These are phyloP conservation scores for Melangyna quadrimaculata DNA, from an alignment of 2,888 invertebrate species.

Conservation along the genomic window DNA sequence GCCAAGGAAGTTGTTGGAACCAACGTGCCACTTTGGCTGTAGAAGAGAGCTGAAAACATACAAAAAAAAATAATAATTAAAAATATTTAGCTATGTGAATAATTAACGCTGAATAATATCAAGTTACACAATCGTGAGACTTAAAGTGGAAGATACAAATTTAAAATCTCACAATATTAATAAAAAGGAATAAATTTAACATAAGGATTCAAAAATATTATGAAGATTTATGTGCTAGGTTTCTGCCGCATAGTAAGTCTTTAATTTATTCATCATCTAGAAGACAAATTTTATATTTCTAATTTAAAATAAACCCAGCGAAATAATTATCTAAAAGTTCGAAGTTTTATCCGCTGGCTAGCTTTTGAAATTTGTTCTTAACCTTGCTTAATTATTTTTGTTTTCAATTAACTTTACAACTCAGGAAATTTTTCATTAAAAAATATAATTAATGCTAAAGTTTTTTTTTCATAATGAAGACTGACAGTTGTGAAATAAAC, in stretches of 20 bases:
- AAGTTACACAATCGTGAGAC: background rate
- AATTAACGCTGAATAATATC: slow-evolving; percentile 48
- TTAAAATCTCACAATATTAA: background rate
- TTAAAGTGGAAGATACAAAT: background rate
- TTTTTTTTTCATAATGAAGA: too few relatives aligned
- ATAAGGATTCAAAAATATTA: background rate
- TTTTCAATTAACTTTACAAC: background rate
- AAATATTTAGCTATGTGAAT: slow-evolving; percentile 21
- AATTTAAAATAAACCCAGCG: background rate
- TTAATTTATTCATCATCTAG: background rate
- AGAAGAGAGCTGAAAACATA: slow-evolving; percentile 85
- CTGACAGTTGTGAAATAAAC: too few relatives aligned
- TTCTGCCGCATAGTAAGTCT: background rate
- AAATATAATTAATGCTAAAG: background rate
- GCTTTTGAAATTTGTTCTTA: background rate
- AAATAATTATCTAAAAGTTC: background rate
- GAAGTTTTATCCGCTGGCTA: background rate
- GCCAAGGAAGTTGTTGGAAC: slow-evolving; percentile 86
- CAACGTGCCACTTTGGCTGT: slow-evolving; percentile 90
- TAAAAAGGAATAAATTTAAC: background rate
- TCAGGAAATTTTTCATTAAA: background rate
- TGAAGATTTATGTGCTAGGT: background rate
- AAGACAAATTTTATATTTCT: background rate
- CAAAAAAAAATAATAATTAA: slow-evolving; percentile 35
- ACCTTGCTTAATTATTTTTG: background rate